Evolutionary conservation across 1,140 invertebrate genomes (phyloP), one percentile per base, ranked within the genome.

Genomic region (Orius insidiosus): DNA sequence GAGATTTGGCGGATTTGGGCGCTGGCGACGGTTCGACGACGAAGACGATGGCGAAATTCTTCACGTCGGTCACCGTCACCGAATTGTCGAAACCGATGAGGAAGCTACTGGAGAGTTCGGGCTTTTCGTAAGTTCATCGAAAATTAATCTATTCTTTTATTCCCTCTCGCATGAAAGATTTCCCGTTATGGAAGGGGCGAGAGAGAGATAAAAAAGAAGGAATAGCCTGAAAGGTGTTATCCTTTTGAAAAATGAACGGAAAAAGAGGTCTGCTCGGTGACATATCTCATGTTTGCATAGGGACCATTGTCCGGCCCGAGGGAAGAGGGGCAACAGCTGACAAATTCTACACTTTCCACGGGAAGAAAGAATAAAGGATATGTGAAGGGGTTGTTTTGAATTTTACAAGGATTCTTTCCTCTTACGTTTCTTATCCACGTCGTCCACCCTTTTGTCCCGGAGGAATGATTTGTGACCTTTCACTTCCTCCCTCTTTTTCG

Each of bases 21-120:
- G 88, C 90, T 6, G 90, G 90, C 1, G 89, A 95, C 66, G 90
- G 90, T 4, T 74, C 76, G 49, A 85, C 89, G 2, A 94, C 88
- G 15, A 64, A 74, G 11, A 69, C 78, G 41, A 75, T 93, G 55
- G 70, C 75, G 0, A 62, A 70, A 18, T 75, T 83, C 48, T 75
- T 68, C 52, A 89, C 84, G 61, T 55, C 68, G 11, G 72, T 84
- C 16, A 85, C 80, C 60, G 83, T 78, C 35, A 94, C 90, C 1
- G 90, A 95, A 65, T 76, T 89, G 51, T 92, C 87, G 0, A 60
- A 63, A 1, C 74, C 80, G 7, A 93, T 93, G 89, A 67, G 74
- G 52, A 78, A 69, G 55, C 63, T 78, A 18, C 68, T 93, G 5
- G 58, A 67, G 9, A 67, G 68, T 53, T 77, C 76, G 54, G 82